Conservation (phyloP, 2,113 vertebrate species). For the Callorhinus ursinus region DNA sequence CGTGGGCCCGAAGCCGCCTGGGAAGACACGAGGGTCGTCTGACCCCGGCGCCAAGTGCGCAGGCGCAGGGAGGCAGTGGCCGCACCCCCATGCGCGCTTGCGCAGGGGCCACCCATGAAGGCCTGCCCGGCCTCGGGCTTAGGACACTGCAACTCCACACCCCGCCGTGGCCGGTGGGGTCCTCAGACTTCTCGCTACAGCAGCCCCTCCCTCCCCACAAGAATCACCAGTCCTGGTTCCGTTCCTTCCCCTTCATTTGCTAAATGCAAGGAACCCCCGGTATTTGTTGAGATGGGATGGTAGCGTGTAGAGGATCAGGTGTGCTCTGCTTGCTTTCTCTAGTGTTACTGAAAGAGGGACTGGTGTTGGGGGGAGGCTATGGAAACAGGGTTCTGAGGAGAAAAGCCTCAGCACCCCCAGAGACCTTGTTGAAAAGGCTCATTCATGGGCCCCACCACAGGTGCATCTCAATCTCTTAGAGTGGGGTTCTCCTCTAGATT, state of each 20-base stretch:
- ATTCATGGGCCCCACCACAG: background rate
- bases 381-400: background rate
- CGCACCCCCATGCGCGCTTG: background rate
- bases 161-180: background rate
- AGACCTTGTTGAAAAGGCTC: background rate
- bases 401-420: background rate
- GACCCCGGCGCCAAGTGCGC: background rate
- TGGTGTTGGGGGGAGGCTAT: background rate
- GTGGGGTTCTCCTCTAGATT: background rate
- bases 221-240: background rate
- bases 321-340: background rate
- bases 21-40: background rate
- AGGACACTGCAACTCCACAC: rapidly evolving
- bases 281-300: background rate
- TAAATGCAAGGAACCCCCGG: background rate
- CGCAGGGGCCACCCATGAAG: background rate
- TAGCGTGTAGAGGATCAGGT: background rate
- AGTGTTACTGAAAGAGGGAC: background rate
- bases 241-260: background rate
- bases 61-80: background rate
- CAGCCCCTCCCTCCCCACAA: background rate
- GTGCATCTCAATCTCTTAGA: background rate
- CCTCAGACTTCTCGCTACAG: background rate
- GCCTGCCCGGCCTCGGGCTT: background rate
- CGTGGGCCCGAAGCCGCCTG: rapidly evolving